Base-by-base conservation (phyloP, 2,797 vertebrate species). In the Ambastaia sidthimunki region DNA sequence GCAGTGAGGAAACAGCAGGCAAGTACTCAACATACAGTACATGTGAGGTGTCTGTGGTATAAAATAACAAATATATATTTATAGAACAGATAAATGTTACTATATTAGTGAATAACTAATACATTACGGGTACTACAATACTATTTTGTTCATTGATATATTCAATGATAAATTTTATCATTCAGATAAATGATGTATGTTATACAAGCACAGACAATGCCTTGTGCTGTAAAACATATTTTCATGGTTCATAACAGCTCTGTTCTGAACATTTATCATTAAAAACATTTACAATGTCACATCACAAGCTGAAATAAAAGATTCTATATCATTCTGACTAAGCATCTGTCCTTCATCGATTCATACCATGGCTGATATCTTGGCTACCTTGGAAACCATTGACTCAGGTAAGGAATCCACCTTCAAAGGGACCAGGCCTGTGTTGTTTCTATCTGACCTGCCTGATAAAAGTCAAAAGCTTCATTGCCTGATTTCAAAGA, bases 241-340 rank as follows among this genome's bases (percentile, higher is more conserved):
- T 31, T 31, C 31, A 31, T 31, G 2, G 31, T 31, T 31, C 31
- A 31, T 4, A 31, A 31, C 31, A 31, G 50, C 63, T 57, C 34
- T 52, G 44, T 63, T 50, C 72, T 34, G 59, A 52, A 68, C 21
- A 25, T 37, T 44, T 13, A 21, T 37, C 63, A 44, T 18, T 11
- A 68, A 21, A 57, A 65, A 44, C 63, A 47, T 76, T 67, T 63
- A 68, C 47, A 76, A 76, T 76, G 63, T 21, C 63, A 55, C 50
- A 76, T 76, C 67, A 68, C 34, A 76, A 67, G 62, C 34, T 68
- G 74, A 76, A 76, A 54, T 76, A 21, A 67, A 76, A 66, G 74
- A 7, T 37, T 37, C 5, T 6, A 6, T 55, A 66, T 48, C 25
- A 57, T 68, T 57, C 11, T 57, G 11, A 68, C 21, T 41, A 68